Base-by-base conservation (phyloP, 2,888 invertebrate species). In the Cosmia pyralina region DNA sequence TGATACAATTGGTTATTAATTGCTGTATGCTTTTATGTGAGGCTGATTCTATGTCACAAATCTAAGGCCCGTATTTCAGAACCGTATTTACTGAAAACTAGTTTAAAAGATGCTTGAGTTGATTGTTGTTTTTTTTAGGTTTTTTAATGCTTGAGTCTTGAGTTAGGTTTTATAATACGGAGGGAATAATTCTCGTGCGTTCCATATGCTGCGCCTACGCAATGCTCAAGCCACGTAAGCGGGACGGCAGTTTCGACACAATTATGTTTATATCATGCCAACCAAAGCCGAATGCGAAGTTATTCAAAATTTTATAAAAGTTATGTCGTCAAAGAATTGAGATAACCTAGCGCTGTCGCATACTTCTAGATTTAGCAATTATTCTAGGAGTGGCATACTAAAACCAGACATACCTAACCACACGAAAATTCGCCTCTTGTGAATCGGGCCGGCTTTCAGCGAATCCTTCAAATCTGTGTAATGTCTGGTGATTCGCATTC, bases 401-500 rank as follows among this genome's bases (percentile, higher is more conserved):
- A 17, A 50, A 50, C 17, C 17, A 44, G 28, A 28, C 28, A 28
- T 28, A 28, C 28, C 28, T 28, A 28, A 38, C 38, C 38, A 38
- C 38, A 38, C 38, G 38, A 72, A 77, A 81, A 73, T 81, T 28
- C 84, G n/a, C 60, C 58, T 64, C 66, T 88, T 89, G 88, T 90
- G 88, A 63, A 58, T 48, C 75, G 81, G 78, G 85, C 81, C 88
- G 85, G 85, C 89, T 87, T 92, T 91, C 92, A 91, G 91, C 90
- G 92, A 90, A 92, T 94, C 94, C 93, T 94, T 94, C 94, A 95
- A 95, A 95, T 95, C 94, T 94, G 94, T 92, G 90, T 91, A 93
- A 92, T 94, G 95, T 94, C 95, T 94, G n/a, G n/a, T n/a, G n/a
- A n/a, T n/a, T n/a, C n/a, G 94, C 94, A 94, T 93, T 94, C 95